Percentiles rank a stretch among this genome's conserved stretches.
phyloP scores from a whole-genome alignment of 1,140 invertebrate genomes.

The Caenorhabditis elegans region WBcel235 BX284603.4:13068501-13069000 shows the following conservation, averaged over 20 bases:
- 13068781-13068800: background rate
- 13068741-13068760: background rate
- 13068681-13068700: conserved; percentile 32
- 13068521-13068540: conserved; percentile 30
- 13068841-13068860: no score
- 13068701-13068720: background rate
- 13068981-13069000: no score
- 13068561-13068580: background rate
- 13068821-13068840: no score
- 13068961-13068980: no score
- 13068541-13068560: background rate
- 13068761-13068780: background rate
- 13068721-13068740: background rate
- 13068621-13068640: background rate
- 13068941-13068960: no score
- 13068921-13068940: no score
- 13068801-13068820: no score
- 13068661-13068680: conserved; percentile 24
- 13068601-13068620: background rate
- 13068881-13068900: no score
- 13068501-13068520: background rate
- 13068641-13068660: background rate
- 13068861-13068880: no score
- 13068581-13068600: background rate
- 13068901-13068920: no score